phyloP scores from a whole-genome alignment of 2,888 invertebrate genomes.

The Oligia latruncula region DNA sequence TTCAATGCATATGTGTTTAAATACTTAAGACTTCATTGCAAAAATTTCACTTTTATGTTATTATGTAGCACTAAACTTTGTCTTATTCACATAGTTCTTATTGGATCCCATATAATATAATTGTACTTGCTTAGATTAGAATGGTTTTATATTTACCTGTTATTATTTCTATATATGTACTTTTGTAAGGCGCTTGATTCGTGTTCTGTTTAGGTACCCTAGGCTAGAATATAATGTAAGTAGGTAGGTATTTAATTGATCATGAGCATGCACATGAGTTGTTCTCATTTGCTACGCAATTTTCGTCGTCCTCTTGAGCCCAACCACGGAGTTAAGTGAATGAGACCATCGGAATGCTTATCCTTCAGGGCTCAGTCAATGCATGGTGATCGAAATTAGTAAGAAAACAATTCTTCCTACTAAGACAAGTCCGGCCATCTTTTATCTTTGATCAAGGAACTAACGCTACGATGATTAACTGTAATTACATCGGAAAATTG shows the following conservation, averaged over 20 bases:
- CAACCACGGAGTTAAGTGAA: neutral
- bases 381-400: neutral
- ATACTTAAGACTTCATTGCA: no score
- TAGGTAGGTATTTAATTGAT: neutral
- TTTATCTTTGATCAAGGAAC: slow-evolving; percentile 41
- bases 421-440: neutral
- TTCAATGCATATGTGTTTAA: neutral
- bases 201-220: neutral
- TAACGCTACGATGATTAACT: slow-evolving; percentile 21
- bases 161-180: neutral
- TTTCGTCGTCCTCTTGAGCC: neutral
- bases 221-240: neutral
- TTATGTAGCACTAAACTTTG: neutral
- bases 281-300: neutral
- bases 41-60: neutral
- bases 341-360: neutral
- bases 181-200: neutral
- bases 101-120: neutral
- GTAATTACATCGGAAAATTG: slow-evolving; percentile 43
- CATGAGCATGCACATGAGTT: neutral
- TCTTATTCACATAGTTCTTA: neutral
- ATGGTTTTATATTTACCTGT: neutral
- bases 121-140: neutral
- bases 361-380: neutral
- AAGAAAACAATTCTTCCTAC: neutral